phyloP scores from a whole-genome alignment of 2,888 invertebrate species.

The Brachypalpus laphriformis region DNA sequence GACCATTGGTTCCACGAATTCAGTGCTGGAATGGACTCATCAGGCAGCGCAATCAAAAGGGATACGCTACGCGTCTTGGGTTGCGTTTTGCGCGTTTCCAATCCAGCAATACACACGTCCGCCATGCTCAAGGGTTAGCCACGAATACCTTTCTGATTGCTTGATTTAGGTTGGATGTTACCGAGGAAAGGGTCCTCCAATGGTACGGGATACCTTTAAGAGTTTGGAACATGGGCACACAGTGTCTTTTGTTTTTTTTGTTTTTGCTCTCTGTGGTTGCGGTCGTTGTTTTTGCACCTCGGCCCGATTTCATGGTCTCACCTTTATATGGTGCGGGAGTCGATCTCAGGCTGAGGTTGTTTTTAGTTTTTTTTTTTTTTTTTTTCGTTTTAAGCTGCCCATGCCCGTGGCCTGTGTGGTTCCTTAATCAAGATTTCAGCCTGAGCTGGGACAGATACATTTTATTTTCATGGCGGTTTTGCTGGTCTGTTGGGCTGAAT shows the following conservation, averaged over 20 bases:
- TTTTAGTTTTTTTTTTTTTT: background rate
- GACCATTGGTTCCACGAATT: constrained; percentile 65
- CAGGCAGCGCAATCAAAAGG: constrained; percentile 70
- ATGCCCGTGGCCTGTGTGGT: constrained; percentile 63
- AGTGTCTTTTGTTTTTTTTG: constrained; percentile 35
- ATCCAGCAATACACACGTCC: constrained; percentile 35
- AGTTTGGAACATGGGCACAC: constrained; percentile 46
- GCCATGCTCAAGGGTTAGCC: constrained; percentile 65
- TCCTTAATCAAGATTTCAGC: constrained; percentile 74
- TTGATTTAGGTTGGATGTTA: constrained; percentile 69
- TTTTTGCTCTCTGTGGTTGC: constrained; percentile 35
- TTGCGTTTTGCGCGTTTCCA: constrained; percentile 68
- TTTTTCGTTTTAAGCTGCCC: background rate
- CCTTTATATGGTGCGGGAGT: constrained; percentile 74
- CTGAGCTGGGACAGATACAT: constrained; percentile 72
- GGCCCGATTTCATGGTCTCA: constrained; percentile 74
- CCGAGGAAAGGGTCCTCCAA: constrained; percentile 45
- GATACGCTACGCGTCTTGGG: constrained; percentile 68
- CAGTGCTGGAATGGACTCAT: constrained; percentile 69
- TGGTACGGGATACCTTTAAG: constrained; percentile 20
- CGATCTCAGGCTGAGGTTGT: constrained; percentile 43
- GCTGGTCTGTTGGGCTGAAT: constrained; percentile 53
- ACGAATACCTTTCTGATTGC: constrained; percentile 74
- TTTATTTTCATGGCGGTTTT: constrained; percentile 74
- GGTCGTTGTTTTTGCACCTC: constrained; percentile 73